Evolutionary conservation across 2,888 invertebrate species (phyloP).

Genomic region (Folsomia manolachei): DNA sequence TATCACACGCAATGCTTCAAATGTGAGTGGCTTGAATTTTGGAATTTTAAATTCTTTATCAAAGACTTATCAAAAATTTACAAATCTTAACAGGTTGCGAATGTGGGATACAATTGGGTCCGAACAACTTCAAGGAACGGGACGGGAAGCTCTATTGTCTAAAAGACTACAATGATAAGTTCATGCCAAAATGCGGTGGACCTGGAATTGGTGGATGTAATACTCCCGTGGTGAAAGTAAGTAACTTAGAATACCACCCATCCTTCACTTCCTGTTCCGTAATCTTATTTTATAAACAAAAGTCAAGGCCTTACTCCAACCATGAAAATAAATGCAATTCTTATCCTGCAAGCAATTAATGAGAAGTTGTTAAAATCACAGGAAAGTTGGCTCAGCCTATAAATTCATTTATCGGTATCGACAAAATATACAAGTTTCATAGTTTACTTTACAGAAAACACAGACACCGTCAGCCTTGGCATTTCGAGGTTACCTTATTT

Average conservation of each 20-base stretch:
- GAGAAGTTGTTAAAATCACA: no score
- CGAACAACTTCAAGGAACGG: slow-evolving; percentile 42
- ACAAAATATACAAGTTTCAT: no score
- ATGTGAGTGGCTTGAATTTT: no score
- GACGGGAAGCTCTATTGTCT: slow-evolving; percentile 43
- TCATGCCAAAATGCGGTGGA: slow-evolving; percentile 46
- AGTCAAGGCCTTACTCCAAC: not conserved
- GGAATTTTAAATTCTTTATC: no score
- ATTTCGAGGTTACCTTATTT: not conserved
- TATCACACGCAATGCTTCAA: slow-evolving; percentile 45
- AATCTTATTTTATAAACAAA: not conserved
- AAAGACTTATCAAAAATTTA: no score
- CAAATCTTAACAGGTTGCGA: no score
- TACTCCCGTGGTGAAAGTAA: slow-evolving; percentile 31
- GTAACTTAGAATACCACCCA: not conserved
- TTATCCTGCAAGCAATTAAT: no score
- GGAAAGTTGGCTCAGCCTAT: no score
- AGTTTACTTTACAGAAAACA: no score
- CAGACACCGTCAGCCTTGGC: no score
- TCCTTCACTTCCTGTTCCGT: not conserved
- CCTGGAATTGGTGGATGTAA: slow-evolving; percentile 41
- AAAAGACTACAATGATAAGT: slow-evolving; percentile 46
- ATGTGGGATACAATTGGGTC: slow-evolving; percentile 39
- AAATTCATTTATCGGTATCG: no score
- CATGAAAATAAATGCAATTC: not conserved